Percentiles rank a stretch among this genome's conserved stretches.
phyloP scores from a whole-genome alignment of 2,888 invertebrate species.

The Acanthosoma haemorrhoidale region DNA sequence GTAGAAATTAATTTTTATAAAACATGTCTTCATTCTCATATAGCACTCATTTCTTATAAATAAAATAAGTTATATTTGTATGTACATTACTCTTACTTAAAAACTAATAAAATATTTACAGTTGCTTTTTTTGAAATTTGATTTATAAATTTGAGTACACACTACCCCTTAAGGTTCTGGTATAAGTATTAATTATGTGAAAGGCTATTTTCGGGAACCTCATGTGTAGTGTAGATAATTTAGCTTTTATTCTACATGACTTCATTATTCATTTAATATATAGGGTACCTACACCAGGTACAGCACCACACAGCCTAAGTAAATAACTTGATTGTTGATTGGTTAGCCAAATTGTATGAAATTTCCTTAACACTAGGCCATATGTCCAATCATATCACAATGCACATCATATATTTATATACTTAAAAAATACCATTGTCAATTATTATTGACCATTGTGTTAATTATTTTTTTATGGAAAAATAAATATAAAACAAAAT shows the following conservation, averaged over 20 bases:
- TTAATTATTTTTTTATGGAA: neutral
- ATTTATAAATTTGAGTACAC: conserved; percentile 9
- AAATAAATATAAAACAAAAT: neutral
- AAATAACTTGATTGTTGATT: conserved; percentile 10
- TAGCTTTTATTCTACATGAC: conserved; percentile 6
- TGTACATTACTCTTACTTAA: conserved; percentile 14
- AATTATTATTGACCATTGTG: neutral
- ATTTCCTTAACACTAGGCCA: neutral
- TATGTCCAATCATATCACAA: neutral
- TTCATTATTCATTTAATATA: conserved; percentile 17
- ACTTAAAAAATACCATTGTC: neutral
- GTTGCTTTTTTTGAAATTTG: conserved; percentile 4
- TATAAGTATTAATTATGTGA: neutral
- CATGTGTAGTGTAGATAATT: neutral
- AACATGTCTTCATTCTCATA: conserved; percentile 5
- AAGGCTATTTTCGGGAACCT: neutral
- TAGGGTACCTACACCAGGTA: conserved; percentile 22
- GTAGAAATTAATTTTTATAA: conserved; percentile 1
- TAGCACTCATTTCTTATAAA: conserved; percentile 1
- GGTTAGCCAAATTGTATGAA: neutral
- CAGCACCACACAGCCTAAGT: conserved; percentile 29
- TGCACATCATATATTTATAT: neutral
- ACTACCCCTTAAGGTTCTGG: conserved; percentile 12
- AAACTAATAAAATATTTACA: conserved; percentile 21
- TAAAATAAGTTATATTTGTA: conserved; percentile 27